These are phyloP conservation scores for Crocallis elinguaria DNA, from an alignment of 2,888 invertebrate species.

Conservation along the genomic window DNA sequence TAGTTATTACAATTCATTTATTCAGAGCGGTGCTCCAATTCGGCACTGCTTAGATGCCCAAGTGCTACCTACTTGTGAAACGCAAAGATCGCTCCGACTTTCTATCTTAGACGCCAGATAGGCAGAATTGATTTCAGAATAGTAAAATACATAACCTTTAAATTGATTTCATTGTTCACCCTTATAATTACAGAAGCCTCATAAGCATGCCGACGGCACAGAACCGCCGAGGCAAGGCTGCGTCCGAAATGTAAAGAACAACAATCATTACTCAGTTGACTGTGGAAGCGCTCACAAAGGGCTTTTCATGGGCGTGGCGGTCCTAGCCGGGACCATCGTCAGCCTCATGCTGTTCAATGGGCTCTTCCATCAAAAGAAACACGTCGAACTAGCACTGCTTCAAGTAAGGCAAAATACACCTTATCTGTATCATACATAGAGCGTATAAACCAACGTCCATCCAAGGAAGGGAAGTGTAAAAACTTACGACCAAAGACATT, in stretches of 20 bases:
- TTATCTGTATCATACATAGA: too few relatives aligned
- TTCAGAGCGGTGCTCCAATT: too few relatives aligned
- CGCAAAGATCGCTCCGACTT: too few relatives aligned
- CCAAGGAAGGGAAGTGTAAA: too few relatives aligned
- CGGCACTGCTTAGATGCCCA: too few relatives aligned
- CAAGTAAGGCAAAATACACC: conserved; percentile 8
- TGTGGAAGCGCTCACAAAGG: conserved; percentile 90
- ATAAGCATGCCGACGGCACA: conserved; percentile 41
- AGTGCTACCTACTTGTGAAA: too few relatives aligned
- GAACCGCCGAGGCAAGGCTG: conserved; percentile 53
- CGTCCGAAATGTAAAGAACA: conserved; percentile 60
- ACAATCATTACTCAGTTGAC: conserved; percentile 87
- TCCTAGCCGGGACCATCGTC: conserved; percentile 88
- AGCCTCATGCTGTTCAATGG: conserved; percentile 90
- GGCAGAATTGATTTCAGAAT: too few relatives aligned
- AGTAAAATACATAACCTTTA: too few relatives aligned
- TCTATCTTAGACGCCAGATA: too few relatives aligned
- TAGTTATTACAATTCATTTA: too few relatives aligned
- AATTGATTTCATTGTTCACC: not conserved
- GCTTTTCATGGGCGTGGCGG: conserved; percentile 86
- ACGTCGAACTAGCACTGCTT: conserved; percentile 84
- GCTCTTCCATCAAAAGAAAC: conserved; percentile 80
- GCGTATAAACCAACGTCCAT: too few relatives aligned
- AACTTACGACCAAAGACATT: too few relatives aligned
- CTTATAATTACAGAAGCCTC: conserved; percentile 48